phyloP scores from a whole-genome alignment of 2,113 vertebrate genomes.

The Bujurquina vittata region DNA sequence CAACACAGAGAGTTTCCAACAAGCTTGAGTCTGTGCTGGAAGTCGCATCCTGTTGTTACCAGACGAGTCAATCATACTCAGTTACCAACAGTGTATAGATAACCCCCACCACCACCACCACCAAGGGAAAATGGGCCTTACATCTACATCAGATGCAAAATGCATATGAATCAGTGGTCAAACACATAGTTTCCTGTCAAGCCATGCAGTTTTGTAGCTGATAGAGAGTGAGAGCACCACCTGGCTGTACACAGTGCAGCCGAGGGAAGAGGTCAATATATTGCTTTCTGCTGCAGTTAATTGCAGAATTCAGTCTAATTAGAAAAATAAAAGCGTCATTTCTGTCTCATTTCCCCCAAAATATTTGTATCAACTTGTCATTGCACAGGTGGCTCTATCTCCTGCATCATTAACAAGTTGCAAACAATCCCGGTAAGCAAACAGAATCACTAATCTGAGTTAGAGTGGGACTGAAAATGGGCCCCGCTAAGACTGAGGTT shows the following conservation, averaged over 20 bases:
- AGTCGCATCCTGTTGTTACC: neutral
- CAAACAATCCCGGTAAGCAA: neutral
- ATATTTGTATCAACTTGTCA: neutral
- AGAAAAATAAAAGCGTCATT: neutral
- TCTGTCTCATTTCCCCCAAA: neutral
- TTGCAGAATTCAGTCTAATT: constrained; percentile 2
- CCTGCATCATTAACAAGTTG: neutral
- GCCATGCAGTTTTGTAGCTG: neutral
- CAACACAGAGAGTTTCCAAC: neutral
- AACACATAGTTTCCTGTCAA: neutral
- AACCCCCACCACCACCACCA: no score
- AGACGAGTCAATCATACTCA: no score
- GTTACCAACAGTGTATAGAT: no score
- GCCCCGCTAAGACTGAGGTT: neutral
- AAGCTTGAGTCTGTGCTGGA: neutral
- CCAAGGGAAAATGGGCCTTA: neutral
- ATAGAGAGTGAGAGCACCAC: constrained; percentile 12
- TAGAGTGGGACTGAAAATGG: neutral
- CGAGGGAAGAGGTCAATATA: neutral
- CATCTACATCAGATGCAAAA: neutral
- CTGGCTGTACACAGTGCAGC: constrained; percentile 2
- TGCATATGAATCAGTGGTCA: neutral
- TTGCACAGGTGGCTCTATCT: neutral
- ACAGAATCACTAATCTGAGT: neutral
- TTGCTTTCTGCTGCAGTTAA: neutral